phyloP scores from a whole-genome alignment of 2,888 invertebrate genomes.

The Caradrina clavipalpis region DNA sequence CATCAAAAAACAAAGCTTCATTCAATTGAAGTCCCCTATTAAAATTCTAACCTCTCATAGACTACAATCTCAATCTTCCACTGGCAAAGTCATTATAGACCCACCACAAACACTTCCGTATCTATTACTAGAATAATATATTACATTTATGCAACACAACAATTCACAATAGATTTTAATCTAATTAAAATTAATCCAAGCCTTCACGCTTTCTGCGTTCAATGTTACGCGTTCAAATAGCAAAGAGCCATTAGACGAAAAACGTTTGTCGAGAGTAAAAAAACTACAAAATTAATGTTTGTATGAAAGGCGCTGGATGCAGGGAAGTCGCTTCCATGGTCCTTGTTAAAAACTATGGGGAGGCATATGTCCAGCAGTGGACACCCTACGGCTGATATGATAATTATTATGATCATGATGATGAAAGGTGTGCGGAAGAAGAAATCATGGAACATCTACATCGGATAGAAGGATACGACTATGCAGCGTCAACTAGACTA shows the following conservation, averaged over 20 bases:
- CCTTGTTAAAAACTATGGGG: no score
- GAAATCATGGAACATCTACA: background rate
- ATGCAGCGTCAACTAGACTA: no score
- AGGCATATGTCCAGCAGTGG: no score
- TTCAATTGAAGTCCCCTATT: no score
- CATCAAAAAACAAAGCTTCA: background rate
- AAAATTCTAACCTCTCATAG: no score
- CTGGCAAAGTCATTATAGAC: slow-evolving; percentile 5
- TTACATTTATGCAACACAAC: slow-evolving; percentile 12
- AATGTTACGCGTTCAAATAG: slow-evolving; percentile 33
- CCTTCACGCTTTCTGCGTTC: slow-evolving; percentile 68
- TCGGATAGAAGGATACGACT: background rate
- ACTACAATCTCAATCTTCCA: background rate
- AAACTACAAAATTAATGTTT: background rate
- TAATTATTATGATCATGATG: no score
- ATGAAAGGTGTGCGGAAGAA: background rate
- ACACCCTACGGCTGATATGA: no score
- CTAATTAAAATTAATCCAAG: slow-evolving; percentile 51
- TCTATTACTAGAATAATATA: slow-evolving; percentile 28
- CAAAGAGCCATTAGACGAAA: slow-evolving; percentile 5
- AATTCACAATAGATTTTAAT: slow-evolving; percentile 34
- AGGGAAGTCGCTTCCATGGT: no score
- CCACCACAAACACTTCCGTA: slow-evolving; percentile 15
- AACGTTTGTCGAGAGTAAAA: background rate
- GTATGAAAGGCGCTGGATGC: no score